These are phyloP conservation scores for Fopius arisanus DNA, from an alignment of 1,140 invertebrate species.

Conservation along the genomic window DNA sequence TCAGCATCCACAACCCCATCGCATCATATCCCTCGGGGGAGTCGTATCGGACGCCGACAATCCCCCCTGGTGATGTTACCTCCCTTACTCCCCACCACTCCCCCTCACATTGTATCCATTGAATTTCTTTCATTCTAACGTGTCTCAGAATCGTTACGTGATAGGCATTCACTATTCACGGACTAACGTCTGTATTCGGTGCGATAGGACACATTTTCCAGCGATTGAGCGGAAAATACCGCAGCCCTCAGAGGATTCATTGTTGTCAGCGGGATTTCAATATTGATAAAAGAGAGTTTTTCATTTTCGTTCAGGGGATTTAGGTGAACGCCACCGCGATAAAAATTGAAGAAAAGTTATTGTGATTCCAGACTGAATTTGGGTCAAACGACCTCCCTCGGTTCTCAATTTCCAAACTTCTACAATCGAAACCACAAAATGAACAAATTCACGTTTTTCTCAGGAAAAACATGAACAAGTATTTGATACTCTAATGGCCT, in stretches of 20 bases:
- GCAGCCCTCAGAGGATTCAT: neutral
- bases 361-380: too few relatives aligned
- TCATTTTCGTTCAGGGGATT: too few relatives aligned
- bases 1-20: constrained; percentile 15
- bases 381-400: too few relatives aligned
- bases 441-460: too few relatives aligned
- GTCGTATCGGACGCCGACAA: constrained; percentile 7
- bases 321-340: too few relatives aligned
- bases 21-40: neutral
- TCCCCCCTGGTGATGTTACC: neutral
- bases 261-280: neutral
- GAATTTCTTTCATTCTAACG: constrained; percentile 22
- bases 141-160: neutral
- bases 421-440: too few relatives aligned
- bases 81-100: too few relatives aligned
- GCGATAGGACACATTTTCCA: neutral
- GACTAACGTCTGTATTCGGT: neutral
- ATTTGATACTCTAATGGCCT: neutral
- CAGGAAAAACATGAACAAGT: neutral
- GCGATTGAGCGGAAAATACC: neutral
- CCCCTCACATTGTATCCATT: constrained; percentile 12
- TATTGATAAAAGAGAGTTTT: too few relatives aligned
- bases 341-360: too few relatives aligned
- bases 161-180: neutral
- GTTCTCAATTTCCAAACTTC: too few relatives aligned